Conservation (phyloP, 2,113 vertebrate species). For the Orycteropus afer region DNA sequence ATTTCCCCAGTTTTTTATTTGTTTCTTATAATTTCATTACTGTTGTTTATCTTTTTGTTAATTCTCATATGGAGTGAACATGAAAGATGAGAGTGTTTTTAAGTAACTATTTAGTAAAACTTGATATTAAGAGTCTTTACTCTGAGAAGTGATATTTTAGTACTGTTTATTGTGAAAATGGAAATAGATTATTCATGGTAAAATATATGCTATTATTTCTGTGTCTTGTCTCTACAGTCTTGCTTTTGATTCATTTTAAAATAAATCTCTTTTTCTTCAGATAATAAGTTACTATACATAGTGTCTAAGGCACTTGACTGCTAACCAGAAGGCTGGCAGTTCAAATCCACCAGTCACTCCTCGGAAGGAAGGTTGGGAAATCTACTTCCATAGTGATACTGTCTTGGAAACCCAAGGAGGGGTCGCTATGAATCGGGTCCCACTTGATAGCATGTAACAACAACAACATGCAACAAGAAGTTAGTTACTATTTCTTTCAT, state of each 20-base stretch:
- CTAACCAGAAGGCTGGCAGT: too few relatives aligned
- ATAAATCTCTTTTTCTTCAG: background rate
- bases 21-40: background rate
- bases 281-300: background rate
- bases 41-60: background rate
- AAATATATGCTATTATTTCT: background rate
- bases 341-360: too few relatives aligned
- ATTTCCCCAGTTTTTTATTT: background rate
- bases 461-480: background rate
- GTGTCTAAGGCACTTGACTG: too few relatives aligned
- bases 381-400: too few relatives aligned
- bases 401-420: too few relatives aligned
- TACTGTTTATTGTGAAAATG: background rate
- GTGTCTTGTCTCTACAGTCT: background rate
- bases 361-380: too few relatives aligned
- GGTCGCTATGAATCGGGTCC: too few relatives aligned
- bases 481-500: background rate
- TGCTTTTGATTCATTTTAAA: conserved; percentile 22
- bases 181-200: background rate
- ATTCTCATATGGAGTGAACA: background rate
- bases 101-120: background rate
- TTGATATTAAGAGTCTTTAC: background rate
- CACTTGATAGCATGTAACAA: too few relatives aligned
- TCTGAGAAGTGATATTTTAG: background rate
- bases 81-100: background rate